Percentiles rank a stretch among this genome's conserved stretches.
phyloP scores from a whole-genome alignment of 1,140 invertebrate genomes.

The Polypedilum pembai region DNA sequence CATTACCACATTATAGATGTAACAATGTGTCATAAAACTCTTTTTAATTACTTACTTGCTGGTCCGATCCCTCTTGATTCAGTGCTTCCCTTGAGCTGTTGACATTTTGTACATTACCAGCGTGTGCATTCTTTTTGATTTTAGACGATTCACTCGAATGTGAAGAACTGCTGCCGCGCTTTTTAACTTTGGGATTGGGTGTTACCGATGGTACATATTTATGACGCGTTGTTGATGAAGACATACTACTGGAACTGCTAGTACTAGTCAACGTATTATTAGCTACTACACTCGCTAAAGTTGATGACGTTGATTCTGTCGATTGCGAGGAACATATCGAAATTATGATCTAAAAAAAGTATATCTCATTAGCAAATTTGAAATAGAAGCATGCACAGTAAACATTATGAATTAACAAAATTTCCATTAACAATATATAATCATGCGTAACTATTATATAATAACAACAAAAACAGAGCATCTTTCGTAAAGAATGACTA shows the following conservation, averaged over 20 bases:
- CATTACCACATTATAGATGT: neutral
- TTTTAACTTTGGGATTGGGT: constrained; percentile 9
- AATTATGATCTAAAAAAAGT: neutral
- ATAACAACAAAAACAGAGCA: too few relatives aligned
- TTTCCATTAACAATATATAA: too few relatives aligned
- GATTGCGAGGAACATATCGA: neutral
- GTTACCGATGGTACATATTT: constrained; percentile 5
- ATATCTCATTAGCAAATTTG: neutral
- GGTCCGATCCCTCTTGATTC: constrained; percentile 15
- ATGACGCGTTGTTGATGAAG: neutral
- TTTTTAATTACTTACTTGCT: constrained; percentile 16
- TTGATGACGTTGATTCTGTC: neutral
- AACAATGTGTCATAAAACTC: neutral
- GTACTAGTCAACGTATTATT: neutral
- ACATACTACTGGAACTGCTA: neutral
- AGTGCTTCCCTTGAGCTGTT: constrained; percentile 16
- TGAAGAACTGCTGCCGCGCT: neutral
- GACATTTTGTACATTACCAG: constrained; percentile 21
- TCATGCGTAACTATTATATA: too few relatives aligned
- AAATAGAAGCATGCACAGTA: too few relatives aligned
- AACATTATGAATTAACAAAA: too few relatives aligned
- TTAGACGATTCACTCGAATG: neutral
- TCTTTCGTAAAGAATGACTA: too few relatives aligned
- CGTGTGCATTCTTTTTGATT: constrained; percentile 6
- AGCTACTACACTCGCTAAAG: neutral